Evolutionary conservation across 2,888 invertebrate species (phyloP).

Genomic region (Eristalis arbustorum): DNA sequence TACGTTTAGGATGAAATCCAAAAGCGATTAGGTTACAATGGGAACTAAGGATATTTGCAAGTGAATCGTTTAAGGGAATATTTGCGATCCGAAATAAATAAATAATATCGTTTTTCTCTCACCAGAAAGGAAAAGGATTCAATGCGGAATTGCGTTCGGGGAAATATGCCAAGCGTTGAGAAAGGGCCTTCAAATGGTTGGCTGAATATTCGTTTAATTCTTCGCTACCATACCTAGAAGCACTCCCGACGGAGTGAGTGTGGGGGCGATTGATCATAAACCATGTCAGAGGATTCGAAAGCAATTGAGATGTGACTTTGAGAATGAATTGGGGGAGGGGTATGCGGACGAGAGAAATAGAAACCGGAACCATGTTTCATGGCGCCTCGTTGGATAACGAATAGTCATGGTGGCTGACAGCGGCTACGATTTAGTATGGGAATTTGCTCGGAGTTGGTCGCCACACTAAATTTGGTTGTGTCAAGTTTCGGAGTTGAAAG

Average conservation of each 20-base stretch:
- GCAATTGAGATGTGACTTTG: background rate
- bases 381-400: background rate
- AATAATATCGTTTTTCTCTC: background rate
- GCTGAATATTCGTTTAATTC: background rate
- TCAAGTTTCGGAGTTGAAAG: background rate
- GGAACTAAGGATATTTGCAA: constrained; percentile 14
- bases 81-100: constrained; percentile 7
- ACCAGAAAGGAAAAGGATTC: background rate
- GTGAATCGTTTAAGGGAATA: constrained; percentile 19
- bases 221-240: background rate
- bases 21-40: constrained; percentile 60
- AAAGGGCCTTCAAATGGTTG: background rate
- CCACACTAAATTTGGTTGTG: background rate
- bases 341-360: background rate
- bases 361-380: background rate
- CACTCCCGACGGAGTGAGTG: background rate
- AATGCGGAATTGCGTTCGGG: background rate
- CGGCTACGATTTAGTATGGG: background rate
- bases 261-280: background rate
- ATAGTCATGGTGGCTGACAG: background rate
- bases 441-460: background rate
- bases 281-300: background rate
- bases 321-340: background rate
- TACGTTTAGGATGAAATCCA: constrained; percentile 47
- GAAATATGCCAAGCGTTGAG: background rate